A percentile compares a stretch with the other conserved stretches of the same genome.
These are phyloP conservation scores for Sebastes aleutianus DNA, from an alignment of 2,797 vertebrate genomes.

Conservation along the genomic window DNA sequence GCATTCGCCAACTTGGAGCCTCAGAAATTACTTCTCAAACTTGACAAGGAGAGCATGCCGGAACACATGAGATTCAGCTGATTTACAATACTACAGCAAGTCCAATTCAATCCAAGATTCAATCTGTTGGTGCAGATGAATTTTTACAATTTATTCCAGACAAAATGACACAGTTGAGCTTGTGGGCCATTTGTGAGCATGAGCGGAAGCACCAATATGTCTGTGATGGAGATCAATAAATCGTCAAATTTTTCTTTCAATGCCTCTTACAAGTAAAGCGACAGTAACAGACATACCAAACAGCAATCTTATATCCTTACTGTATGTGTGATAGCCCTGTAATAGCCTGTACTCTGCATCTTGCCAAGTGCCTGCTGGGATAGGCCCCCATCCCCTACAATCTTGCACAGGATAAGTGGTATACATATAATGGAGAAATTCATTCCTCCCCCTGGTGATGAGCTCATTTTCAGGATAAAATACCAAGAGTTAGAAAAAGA, in stretches of 20 bases:
- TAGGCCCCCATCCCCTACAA: background rate
- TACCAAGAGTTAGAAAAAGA: background rate
- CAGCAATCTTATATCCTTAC: background rate
- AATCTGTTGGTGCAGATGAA: constrained; percentile 47
- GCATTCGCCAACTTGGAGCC: background rate
- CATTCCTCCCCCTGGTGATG: background rate
- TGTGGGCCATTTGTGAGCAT: background rate
- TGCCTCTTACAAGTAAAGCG: background rate
- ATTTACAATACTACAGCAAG: constrained; percentile 33
- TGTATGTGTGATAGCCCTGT: background rate
- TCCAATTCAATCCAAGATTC: constrained; percentile 40
- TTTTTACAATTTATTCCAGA: constrained; percentile 55
- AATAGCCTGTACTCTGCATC: background rate
- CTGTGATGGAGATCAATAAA: background rate
- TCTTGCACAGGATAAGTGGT: background rate
- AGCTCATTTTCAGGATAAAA: background rate
- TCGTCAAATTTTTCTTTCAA: background rate
- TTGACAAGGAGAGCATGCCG: constrained; percentile 28
- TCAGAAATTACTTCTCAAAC: constrained; percentile 39
- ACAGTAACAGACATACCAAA: background rate
- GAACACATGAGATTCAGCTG: constrained; percentile 9
- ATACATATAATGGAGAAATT: background rate
- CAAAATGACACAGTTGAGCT: constrained; percentile 22
- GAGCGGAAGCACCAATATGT: constrained; percentile 18
- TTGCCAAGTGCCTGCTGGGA: background rate